Evolutionary conservation across 2,888 invertebrate genomes (phyloP).

Genomic region (Linnaemya tessellans): DNA sequence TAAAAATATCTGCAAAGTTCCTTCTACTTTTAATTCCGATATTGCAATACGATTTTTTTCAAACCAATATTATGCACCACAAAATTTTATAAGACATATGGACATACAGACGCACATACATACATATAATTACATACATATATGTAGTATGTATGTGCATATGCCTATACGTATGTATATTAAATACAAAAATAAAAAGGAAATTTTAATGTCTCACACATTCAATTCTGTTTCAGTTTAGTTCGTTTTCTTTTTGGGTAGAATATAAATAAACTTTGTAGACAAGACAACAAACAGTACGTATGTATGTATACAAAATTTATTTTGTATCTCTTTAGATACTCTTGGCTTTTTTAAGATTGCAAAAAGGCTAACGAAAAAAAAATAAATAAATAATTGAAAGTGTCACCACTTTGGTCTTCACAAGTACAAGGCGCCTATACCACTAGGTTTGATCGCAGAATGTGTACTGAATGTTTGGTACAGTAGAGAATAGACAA

Average conservation of each 20-base stretch:
- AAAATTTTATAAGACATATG: slow-evolving; percentile 28
- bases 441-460: slow-evolving; percentile 57
- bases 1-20: slow-evolving; percentile 67
- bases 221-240: slow-evolving; percentile 53
- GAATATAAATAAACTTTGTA: slow-evolving; percentile 66
- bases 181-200: slow-evolving; percentile 58
- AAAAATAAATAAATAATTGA: slow-evolving; percentile 58
- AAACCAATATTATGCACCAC: slow-evolving; percentile 32
- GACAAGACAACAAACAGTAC: slow-evolving; percentile 32
- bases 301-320: slow-evolving; percentile 31
- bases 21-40: slow-evolving; percentile 45
- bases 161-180: not conserved
- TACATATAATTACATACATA: not conserved
- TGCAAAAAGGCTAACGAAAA: slow-evolving; percentile 33
- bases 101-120: not conserved
- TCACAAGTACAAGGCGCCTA: slow-evolving; percentile 1
- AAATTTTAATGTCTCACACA: slow-evolving; percentile 66
- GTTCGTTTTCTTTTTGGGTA: slow-evolving; percentile 36
- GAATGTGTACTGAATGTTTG: slow-evolving; percentile 62
- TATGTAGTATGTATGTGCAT: too few species aligned
- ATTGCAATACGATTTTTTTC: slow-evolving; percentile 11
- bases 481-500: slow-evolving; percentile 39
- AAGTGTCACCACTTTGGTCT: slow-evolving; percentile 69
- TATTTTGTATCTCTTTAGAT: slow-evolving; percentile 43
- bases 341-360: slow-evolving; percentile 2